phyloP scores from a whole-genome alignment of 1,140 invertebrate genomes.

The Drosophila sechellia region DNA sequence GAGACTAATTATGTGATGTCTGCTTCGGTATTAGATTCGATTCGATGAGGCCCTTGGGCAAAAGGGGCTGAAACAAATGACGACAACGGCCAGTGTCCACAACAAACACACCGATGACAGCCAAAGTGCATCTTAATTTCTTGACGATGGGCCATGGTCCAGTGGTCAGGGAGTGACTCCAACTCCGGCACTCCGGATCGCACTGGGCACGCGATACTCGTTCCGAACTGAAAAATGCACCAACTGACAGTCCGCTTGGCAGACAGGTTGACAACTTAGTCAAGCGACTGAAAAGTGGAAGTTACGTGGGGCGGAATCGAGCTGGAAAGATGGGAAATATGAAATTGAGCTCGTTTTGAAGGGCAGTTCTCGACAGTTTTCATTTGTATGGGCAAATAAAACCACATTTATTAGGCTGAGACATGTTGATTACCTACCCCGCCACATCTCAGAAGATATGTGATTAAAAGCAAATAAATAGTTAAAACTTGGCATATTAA shows the following conservation, averaged over 20 bases:
- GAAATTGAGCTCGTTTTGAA: neutral
- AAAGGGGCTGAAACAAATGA: conserved; percentile 51
- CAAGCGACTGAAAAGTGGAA: conserved; percentile 39
- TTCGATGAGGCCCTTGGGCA: neutral
- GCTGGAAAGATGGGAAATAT: neutral
- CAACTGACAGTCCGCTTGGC: conserved; percentile 51
- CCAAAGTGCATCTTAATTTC: conserved; percentile 76
- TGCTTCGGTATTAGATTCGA: conserved; percentile 42
- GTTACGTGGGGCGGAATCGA: neutral
- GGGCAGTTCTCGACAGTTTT: neutral
- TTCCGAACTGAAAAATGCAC: conserved; percentile 61
- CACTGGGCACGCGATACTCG: conserved; percentile 67
- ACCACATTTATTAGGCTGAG: neutral
- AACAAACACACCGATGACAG: conserved; percentile 74
- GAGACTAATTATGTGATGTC: conserved; percentile 77
- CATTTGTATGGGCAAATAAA: neutral
- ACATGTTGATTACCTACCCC: neutral
- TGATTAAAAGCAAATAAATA: neutral
- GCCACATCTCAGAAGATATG: neutral
- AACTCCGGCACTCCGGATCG: conserved; percentile 8
- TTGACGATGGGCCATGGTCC: conserved; percentile 51
- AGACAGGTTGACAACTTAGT: conserved; percentile 74
- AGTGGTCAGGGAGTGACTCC: conserved; percentile 53
- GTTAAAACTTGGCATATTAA: neutral
- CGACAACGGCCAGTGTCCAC: conserved; percentile 35